Evolutionary conservation across 2,888 invertebrate species (phyloP).

Genomic region (Drosophila parthenogenetica): DNA sequence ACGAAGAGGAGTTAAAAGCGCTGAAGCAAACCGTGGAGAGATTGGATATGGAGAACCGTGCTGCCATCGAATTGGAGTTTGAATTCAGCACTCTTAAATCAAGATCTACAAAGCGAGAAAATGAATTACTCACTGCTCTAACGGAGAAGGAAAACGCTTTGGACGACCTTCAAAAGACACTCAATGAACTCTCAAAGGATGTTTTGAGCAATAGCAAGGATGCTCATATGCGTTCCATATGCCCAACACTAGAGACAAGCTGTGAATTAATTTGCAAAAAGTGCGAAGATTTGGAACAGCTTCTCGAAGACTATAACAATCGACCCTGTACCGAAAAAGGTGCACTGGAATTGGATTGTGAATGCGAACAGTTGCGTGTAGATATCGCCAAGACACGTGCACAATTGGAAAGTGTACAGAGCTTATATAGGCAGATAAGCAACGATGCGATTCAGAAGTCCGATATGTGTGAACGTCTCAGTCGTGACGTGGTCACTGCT

Average conservation of each 20-base stretch:
- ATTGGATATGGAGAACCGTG: constrained; percentile 80
- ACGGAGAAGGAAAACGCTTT: constrained; percentile 83
- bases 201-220: constrained; percentile 73
- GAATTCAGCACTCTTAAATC: constrained; percentile 86
- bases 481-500: constrained; percentile 52
- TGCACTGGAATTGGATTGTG: constrained; percentile 36
- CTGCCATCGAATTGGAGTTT: constrained; percentile 84
- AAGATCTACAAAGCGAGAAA: constrained; percentile 86
- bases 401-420: constrained; percentile 66
- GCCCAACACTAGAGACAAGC: constrained; percentile 44
- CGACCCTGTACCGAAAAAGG: constrained; percentile 5
- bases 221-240: constrained; percentile 69
- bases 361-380: constrained; percentile 65
- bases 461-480: constrained; percentile 66
- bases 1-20: constrained; percentile 83
- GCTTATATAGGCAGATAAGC: constrained; percentile 52
- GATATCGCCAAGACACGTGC: constrained; percentile 61
- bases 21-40: constrained; percentile 63
- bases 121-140: constrained; percentile 86
- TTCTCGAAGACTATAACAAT: constrained; percentile 64
- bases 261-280: constrained; percentile 68
- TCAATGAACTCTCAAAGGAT: constrained; percentile 61
- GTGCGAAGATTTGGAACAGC: constrained; percentile 69
- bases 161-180: constrained; percentile 58
- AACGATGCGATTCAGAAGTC: constrained; percentile 60